phyloP scores from a whole-genome alignment of 2,888 invertebrate species.

The Aspidiotus destructor region DNA sequence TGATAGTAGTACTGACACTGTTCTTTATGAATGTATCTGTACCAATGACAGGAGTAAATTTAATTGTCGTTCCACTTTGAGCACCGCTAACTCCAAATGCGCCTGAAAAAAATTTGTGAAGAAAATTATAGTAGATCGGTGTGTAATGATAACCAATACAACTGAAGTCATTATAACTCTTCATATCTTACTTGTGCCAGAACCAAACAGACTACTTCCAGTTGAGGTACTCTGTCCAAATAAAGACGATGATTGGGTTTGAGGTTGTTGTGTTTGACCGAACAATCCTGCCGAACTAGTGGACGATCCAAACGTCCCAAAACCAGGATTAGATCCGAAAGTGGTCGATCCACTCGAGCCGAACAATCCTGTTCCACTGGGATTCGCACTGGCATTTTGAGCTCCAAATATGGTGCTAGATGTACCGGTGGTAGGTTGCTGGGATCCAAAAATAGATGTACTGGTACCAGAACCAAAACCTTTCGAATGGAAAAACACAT shows the following conservation, averaged over 20 bases:
- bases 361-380: conserved; percentile 51
- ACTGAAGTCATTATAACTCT: background rate
- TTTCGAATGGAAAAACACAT: conserved; percentile 25
- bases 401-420: conserved; percentile 42
- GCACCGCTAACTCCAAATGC: conserved; percentile 40
- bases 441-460: conserved; percentile 43
- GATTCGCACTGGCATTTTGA: conserved; percentile 44
- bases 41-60: conserved; percentile 77
- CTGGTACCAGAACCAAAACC: conserved; percentile 26
- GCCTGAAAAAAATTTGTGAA: background rate
- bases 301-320: conserved; percentile 42
- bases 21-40: conserved; percentile 86
- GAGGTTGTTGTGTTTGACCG: conserved; percentile 47
- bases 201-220: conserved; percentile 32
- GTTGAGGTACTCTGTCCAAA: conserved; percentile 47
- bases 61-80: conserved; percentile 63
- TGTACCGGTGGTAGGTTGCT: conserved; percentile 43
- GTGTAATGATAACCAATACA: background rate
- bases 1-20: conserved; percentile 73
- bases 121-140: background rate
- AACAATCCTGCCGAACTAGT: conserved; percentile 52
- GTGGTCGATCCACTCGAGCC: conserved; percentile 50
- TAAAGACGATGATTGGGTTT: conserved; percentile 43
- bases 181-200: conserved; percentile 32
- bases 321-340: conserved; percentile 54